phyloP scores from a whole-genome alignment of 2,888 invertebrate genomes.

The Troglohyphantes excavatus region DNA sequence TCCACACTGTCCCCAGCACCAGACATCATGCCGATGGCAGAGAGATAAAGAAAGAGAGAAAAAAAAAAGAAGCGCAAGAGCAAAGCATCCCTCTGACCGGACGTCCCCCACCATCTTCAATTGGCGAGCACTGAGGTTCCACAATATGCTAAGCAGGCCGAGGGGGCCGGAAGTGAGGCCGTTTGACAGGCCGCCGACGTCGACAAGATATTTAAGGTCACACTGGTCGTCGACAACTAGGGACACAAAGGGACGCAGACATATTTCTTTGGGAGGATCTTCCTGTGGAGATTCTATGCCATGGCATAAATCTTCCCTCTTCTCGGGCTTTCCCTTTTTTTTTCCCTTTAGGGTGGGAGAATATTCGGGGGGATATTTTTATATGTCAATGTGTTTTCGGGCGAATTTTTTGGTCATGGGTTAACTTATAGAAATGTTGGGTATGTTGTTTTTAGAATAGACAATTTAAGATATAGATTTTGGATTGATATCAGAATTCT shows the following conservation, averaged over 20 bases:
- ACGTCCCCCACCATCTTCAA: constrained; percentile 24
- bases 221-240: constrained; percentile 49
- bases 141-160: constrained; percentile 62
- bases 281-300: constrained; percentile 61
- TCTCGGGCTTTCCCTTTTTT: not conserved
- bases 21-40: constrained; percentile 54
- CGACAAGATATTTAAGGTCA: constrained; percentile 63
- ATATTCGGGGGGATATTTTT: too few species aligned
- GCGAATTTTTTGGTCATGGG: too few species aligned
- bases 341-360: too few species aligned
- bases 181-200: constrained; percentile 66
- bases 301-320: constrained; percentile 49
- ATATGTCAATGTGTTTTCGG: too few species aligned
- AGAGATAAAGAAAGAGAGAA: too few species aligned
- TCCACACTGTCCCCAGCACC: constrained; percentile 32
- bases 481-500: too few species aligned
- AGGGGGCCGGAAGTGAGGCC: constrained; percentile 62
- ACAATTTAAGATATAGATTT: too few species aligned
- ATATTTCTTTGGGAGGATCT: constrained; percentile 65
- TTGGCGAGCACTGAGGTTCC: constrained; percentile 35
- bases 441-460: too few species aligned
- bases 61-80: not conserved
- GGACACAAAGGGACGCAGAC: constrained; percentile 44
- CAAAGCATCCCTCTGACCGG: constrained; percentile 48
- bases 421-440: too few species aligned